Evolutionary conservation across 2,797 vertebrate genomes (phyloP).

Genomic region (Neosilurus mollespiculum): DNA sequence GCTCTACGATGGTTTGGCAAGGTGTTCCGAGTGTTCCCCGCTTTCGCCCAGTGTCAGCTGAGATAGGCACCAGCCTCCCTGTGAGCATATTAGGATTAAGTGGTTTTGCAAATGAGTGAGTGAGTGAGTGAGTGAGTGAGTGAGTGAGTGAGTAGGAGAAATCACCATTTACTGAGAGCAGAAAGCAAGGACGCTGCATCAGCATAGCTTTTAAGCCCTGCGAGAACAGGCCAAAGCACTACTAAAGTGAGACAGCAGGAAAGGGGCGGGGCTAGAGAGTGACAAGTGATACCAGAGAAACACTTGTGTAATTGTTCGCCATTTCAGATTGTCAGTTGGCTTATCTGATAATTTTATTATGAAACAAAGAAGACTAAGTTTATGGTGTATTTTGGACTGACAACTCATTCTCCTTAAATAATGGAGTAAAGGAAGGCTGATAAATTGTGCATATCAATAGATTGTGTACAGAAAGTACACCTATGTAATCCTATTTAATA

Average conservation of each 20-base stretch:
- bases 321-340: neutral
- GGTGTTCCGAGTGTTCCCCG: too few relatives aligned
- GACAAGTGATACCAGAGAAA: neutral
- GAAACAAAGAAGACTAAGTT: neutral
- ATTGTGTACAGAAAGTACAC: neutral
- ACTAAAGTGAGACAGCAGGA: too few relatives aligned
- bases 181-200: neutral
- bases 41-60: too few relatives aligned
- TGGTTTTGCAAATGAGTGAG: too few relatives aligned
- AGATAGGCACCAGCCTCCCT: too few relatives aligned
- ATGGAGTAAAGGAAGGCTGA: neutral
- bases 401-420: neutral
- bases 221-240: neutral
- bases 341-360: neutral
- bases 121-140: too few relatives aligned
- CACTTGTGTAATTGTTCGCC: neutral
- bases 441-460: conserved; percentile 1
- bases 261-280: neutral
- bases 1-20: too few relatives aligned
- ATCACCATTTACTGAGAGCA: neutral
- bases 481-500: neutral
- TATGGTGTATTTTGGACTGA: neutral
- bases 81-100: too few relatives aligned
- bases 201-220: neutral
- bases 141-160: too few relatives aligned